phyloP scores from a whole-genome alignment of 2,888 invertebrate genomes.

The Tipula confusa region DNA sequence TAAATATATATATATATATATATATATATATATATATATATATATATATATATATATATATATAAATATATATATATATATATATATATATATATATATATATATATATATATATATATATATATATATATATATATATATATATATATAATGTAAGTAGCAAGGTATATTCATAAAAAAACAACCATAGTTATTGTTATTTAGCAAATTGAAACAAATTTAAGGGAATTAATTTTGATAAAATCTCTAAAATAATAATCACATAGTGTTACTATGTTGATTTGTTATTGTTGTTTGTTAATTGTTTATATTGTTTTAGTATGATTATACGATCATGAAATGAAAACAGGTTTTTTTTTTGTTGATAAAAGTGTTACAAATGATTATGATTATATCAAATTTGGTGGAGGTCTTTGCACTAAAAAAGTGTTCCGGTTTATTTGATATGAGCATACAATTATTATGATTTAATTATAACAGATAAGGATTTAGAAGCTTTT shows the following conservation, averaged over 20 bases:
- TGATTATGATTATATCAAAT: not conserved
- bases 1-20: not conserved
- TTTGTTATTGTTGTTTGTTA: not conserved
- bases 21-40: not conserved
- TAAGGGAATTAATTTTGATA: constrained; percentile 7
- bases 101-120: not conserved
- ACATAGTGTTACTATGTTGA: not conserved
- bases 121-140: not conserved
- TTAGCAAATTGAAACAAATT: constrained; percentile 7
- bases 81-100: not conserved
- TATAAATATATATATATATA: not conserved
- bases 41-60: not conserved
- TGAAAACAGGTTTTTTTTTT: not conserved
- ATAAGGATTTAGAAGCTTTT: too few species aligned
- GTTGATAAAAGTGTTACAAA: not conserved
- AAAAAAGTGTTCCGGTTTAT: too few species aligned
- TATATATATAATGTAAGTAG: too few species aligned
- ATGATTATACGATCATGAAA: not conserved
- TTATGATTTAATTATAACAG: too few species aligned
- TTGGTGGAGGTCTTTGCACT: too few species aligned
- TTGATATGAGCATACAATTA: too few species aligned
- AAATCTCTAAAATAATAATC: not conserved
- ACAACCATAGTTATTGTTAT: not conserved
- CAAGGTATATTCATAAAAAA: too few species aligned
- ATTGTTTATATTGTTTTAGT: not conserved